phyloP scores from a whole-genome alignment of 2,113 vertebrate species.

The Cynoglossus semilaevis region DNA sequence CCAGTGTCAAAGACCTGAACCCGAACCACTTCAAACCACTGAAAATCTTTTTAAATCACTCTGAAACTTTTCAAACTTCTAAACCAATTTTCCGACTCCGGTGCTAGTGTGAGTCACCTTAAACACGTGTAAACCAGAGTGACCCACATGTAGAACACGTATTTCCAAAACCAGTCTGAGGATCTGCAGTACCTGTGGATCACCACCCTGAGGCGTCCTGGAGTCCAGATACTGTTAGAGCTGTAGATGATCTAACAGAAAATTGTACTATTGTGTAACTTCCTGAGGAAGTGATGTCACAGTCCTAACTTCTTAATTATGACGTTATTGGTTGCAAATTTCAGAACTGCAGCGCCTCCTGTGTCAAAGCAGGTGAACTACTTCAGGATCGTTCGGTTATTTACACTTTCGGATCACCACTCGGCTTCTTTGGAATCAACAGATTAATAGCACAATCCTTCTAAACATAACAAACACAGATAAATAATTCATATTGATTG shows the following conservation, averaged over 20 bases:
- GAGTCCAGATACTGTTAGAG: too few species aligned
- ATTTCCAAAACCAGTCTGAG: too few species aligned
- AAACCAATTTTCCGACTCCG: too few species aligned
- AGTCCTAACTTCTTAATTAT: not conserved
- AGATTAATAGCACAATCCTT: not conserved
- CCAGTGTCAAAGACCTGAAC: not conserved
- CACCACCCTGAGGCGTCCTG: too few species aligned
- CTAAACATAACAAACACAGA: not conserved
- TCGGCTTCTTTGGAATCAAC: not conserved
- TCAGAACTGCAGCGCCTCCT: not conserved
- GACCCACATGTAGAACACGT: too few species aligned
- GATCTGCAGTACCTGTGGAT: too few species aligned
- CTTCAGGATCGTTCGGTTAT: not conserved
- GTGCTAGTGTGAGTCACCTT: too few species aligned
- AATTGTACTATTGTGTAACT: too few species aligned
- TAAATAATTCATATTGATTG: constrained; percentile 1
- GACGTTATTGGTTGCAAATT: not conserved
- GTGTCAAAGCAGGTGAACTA: not conserved
- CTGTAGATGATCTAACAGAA: too few species aligned
- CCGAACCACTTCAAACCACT: too few species aligned
- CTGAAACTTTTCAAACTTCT: too few species aligned
- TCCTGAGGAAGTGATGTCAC: not conserved
- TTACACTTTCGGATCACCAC: not conserved
- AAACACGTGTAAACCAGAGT: too few species aligned
- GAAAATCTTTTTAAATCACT: not conserved